Conservation (phyloP, 2,888 invertebrate genomes). For the Ditula angustiorana region DNA sequence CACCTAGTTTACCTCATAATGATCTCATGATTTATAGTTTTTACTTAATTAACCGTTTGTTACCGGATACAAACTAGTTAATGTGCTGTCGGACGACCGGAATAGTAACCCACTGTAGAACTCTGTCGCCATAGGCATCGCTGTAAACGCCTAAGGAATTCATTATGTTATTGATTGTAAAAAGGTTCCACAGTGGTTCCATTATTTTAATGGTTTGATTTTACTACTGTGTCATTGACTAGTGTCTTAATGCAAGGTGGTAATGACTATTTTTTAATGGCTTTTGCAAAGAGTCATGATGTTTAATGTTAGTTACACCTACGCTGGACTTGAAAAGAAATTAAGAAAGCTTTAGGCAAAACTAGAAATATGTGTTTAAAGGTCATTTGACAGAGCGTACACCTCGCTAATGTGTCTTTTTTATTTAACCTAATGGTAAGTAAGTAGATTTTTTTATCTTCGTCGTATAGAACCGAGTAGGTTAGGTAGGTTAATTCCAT, state of each 20-base stretch:
- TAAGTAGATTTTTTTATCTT: too few relatives aligned
- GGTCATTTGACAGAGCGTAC: too few relatives aligned
- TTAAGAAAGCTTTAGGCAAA: too few relatives aligned
- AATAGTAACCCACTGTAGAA: neutral
- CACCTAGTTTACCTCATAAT: slow-evolving; percentile 29
- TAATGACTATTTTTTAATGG: neutral
- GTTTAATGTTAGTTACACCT: neutral
- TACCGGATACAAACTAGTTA: slow-evolving; percentile 22
- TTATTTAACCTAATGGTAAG: too few relatives aligned
- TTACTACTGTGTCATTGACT: neutral
- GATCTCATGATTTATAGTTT: slow-evolving; percentile 39
- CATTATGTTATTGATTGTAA: neutral
- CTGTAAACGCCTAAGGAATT: neutral
- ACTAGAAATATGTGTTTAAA: too few relatives aligned
- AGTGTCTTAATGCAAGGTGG: neutral
- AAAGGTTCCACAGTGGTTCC: neutral
- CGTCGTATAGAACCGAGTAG: too few relatives aligned
- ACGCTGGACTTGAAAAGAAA: too few relatives aligned
- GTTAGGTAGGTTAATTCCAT: too few relatives aligned
- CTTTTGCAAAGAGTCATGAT: neutral
- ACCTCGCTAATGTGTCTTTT: too few relatives aligned
- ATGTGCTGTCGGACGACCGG: neutral
- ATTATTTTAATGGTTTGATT: neutral
- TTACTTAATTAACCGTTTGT: slow-evolving; percentile 32
- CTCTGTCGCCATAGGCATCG: neutral